Percentiles rank a stretch among this genome's conserved stretches.
Conservation (phyloP, 2,888 invertebrate species). For the Campoletis raptor region DNA sequence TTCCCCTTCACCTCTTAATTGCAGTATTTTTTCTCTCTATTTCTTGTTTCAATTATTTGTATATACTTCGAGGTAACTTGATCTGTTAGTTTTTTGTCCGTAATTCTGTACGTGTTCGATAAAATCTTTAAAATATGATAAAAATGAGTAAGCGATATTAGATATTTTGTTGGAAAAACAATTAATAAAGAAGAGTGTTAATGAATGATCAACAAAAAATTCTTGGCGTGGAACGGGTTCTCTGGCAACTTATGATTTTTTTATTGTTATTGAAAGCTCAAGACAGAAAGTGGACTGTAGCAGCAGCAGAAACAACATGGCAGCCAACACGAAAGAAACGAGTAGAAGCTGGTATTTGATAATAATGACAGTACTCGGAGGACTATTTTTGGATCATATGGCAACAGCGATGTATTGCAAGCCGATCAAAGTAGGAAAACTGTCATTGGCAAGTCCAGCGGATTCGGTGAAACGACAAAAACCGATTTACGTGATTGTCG, state of each 20-base stretch:
- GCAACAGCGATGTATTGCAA: slow-evolving; percentile 78
- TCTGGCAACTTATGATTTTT: neutral
- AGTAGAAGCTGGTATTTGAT: slow-evolving; percentile 73
- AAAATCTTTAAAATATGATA: too few relatives aligned
- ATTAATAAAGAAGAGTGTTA: too few relatives aligned
- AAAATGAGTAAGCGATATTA: too few relatives aligned
- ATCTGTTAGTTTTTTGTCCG: too few relatives aligned
- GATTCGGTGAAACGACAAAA: slow-evolving; percentile 90
- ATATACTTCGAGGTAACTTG: too few relatives aligned
- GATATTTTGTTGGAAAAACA: too few relatives aligned
- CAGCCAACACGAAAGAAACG: slow-evolving; percentile 73
- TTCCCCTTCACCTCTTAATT: too few relatives aligned
- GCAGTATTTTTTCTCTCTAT: too few relatives aligned
- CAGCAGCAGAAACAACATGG: slow-evolving; percentile 66
- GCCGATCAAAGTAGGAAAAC: slow-evolving; percentile 77
- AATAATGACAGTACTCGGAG: slow-evolving; percentile 71
- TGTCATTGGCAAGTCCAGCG: slow-evolving; percentile 90
- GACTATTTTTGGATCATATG: slow-evolving; percentile 79
- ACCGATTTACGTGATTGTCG: slow-evolving; percentile 92
- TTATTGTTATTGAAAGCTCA: slow-evolving; percentile 68
- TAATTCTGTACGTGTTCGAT: too few relatives aligned
- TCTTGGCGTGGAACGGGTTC: neutral
- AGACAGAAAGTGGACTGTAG: slow-evolving; percentile 71
- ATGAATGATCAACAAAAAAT: neutral
- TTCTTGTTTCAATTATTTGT: too few relatives aligned